Conservation (phyloP, 2,797 vertebrate genomes). For the Etheostoma perlongum region DNA sequence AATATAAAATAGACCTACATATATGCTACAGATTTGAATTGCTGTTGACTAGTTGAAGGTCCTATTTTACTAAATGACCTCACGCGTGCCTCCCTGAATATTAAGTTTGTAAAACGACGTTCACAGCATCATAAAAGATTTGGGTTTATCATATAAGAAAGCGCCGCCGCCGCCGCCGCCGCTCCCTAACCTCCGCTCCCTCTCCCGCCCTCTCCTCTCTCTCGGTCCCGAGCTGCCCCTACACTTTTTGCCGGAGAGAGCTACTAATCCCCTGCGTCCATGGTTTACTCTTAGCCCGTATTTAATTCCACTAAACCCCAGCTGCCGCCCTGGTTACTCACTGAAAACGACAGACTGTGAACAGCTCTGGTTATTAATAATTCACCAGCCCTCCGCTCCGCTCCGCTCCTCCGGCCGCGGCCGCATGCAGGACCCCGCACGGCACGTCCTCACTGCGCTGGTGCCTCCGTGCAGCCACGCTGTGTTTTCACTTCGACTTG, state of each 20-base stretch:
- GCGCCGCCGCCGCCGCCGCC: conserved; percentile 33
- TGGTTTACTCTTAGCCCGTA: conserved; percentile 87
- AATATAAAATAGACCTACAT: no score
- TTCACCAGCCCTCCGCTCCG: conserved; percentile 78
- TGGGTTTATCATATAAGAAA: conserved; percentile 34
- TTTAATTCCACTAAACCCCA: conserved; percentile 90
- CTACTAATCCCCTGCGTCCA: conserved; percentile 87
- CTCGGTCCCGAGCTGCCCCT: conserved; percentile 76
- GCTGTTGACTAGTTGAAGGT: background rate
- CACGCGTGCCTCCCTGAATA: background rate
- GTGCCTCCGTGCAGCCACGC: conserved; percentile 44
- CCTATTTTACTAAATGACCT: background rate
- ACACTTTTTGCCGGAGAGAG: conserved; percentile 82
- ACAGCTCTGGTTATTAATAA: conserved; percentile 88
- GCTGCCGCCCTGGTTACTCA: conserved; percentile 87
- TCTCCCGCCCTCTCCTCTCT: conserved; percentile 63
- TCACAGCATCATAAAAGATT: conserved; percentile 25
- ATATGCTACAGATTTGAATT: no score
- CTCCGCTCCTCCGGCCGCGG: conserved; percentile 73
- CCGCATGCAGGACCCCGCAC: conserved; percentile 76
- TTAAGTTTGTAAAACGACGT: background rate
- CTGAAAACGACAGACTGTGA: conserved; percentile 86
- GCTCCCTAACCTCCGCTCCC: conserved; percentile 49
- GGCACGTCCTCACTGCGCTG: conserved; percentile 57
- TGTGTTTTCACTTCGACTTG: conserved; percentile 53